Percentiles rank a stretch among this genome's conserved stretches.
These are phyloP conservation scores for Biston betularia DNA, from an alignment of 2,888 invertebrate species.

Conservation along the genomic window DNA sequence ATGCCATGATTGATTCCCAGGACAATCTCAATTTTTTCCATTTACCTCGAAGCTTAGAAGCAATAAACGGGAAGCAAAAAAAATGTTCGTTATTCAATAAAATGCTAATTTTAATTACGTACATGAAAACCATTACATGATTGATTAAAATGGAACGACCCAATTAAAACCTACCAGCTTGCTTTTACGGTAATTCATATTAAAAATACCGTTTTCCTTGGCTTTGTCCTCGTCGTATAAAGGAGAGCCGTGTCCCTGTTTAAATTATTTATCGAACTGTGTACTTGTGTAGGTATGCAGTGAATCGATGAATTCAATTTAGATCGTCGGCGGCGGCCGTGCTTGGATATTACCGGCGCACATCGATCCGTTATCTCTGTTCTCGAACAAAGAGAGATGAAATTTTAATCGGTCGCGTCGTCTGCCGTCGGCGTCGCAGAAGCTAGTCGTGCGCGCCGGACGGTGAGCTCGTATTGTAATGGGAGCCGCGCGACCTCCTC, in stretches of 20 bases:
- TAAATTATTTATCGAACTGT: slow-evolving; percentile 38
- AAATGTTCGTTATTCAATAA: slow-evolving; percentile 1
- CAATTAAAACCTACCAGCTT: slow-evolving; percentile 28
- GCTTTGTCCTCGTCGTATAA: slow-evolving; percentile 40
- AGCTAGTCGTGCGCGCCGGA: slow-evolving; percentile 66
- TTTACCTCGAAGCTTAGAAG: slow-evolving; percentile 17
- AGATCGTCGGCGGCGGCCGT: slow-evolving; percentile 62
- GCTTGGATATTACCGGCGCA: slow-evolving; percentile 68
- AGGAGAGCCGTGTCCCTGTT: slow-evolving; percentile 31
- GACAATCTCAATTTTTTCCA: slow-evolving; percentile 15
- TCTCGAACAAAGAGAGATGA: slow-evolving; percentile 80
- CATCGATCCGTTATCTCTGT: slow-evolving; percentile 77
- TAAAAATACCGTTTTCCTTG: slow-evolving; percentile 38
- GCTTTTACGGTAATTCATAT: slow-evolving; percentile 22
- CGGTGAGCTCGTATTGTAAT: slow-evolving; percentile 74
- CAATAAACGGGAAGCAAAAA: slow-evolving; percentile 1
- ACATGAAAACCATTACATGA: slow-evolving; percentile 12
- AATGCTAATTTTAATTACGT: slow-evolving; percentile 2
- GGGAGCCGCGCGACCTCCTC: slow-evolving; percentile 56
- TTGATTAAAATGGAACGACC: slow-evolving; percentile 23
- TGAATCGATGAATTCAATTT: slow-evolving; percentile 72
- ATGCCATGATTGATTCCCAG: slow-evolving; percentile 38
- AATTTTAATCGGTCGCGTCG: slow-evolving; percentile 82
- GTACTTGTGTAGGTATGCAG: slow-evolving; percentile 41
- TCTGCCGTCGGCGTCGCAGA: slow-evolving; percentile 71